These are phyloP conservation scores for Pristionchus exspectatus DNA, from an alignment of 2,888 invertebrate species.

Conservation along the genomic window DNA sequence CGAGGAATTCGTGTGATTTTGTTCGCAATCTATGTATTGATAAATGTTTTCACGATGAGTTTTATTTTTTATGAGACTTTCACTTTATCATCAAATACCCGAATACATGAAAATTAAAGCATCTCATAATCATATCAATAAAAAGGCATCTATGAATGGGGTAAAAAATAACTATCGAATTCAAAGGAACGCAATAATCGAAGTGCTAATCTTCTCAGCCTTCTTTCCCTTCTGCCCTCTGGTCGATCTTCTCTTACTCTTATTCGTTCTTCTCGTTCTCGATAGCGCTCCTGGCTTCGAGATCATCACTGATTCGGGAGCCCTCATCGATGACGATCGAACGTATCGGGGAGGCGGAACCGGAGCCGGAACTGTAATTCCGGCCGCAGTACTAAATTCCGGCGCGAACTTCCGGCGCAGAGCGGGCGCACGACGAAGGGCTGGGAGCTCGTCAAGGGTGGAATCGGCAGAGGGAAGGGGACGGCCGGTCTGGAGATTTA, in stretches of 20 bases:
- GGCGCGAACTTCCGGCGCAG: background rate
- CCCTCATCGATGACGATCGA: background rate
- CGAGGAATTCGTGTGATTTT: background rate
- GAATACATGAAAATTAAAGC: background rate
- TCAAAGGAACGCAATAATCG: background rate
- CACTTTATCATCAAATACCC: background rate
- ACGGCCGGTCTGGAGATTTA: slow-evolving; percentile 12
- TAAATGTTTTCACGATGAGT: background rate
- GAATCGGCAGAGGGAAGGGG: background rate
- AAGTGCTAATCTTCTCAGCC: background rate
- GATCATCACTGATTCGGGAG: slow-evolving; percentile 21
- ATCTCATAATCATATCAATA: too few species aligned
- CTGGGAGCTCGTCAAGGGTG: background rate
- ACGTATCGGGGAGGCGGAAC: background rate
- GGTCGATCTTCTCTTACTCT: background rate
- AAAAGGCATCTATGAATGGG: too few species aligned
- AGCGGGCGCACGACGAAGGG: background rate
- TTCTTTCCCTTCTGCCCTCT: background rate
- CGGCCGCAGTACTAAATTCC: background rate
- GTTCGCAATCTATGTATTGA: background rate
- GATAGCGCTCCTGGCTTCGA: background rate
- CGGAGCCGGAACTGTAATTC: background rate
- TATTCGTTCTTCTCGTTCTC: background rate
- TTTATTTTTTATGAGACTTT: background rate
- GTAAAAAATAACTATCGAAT: background rate